These are phyloP conservation scores for Crocodylus rhombifer DNA, from an alignment of 2,797 vertebrate genomes.

Conservation along the genomic window DNA sequence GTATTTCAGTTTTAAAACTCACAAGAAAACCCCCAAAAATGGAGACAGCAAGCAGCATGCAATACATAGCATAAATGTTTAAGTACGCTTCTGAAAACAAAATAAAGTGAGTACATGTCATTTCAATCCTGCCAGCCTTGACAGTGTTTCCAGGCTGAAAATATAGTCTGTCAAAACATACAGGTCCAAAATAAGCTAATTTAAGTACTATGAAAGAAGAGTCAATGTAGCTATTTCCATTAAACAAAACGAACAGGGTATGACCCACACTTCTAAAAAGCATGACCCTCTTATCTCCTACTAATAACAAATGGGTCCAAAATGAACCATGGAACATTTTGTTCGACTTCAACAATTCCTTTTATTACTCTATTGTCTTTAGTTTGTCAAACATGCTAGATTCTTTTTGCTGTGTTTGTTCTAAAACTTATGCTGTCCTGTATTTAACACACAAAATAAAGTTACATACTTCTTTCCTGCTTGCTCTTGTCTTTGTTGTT, in stretches of 20 bases:
- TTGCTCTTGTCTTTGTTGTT: constrained; percentile 97
- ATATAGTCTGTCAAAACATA: background rate
- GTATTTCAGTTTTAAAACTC: background rate
- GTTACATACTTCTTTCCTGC: constrained; percentile 95
- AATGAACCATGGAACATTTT: background rate
- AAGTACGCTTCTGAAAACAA: background rate
- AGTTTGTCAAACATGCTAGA: background rate
- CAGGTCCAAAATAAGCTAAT: background rate
- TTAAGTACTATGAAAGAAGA: background rate
- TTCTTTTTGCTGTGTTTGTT: background rate
- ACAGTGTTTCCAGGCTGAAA: background rate
- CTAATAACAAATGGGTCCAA: background rate
- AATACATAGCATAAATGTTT: background rate
- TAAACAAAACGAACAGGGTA: background rate
- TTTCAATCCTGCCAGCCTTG: background rate
- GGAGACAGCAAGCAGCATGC: background rate
- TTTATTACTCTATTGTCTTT: background rate
- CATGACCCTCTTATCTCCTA: background rate
- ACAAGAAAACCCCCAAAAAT: background rate
- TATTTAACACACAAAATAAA: background rate
- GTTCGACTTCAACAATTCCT: background rate
- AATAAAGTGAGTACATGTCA: background rate
- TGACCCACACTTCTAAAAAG: background rate
- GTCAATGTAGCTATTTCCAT: background rate
- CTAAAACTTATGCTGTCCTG: background rate